Conservation (phyloP, 1,140 invertebrate species). For the Lucilia cuprina region DNA sequence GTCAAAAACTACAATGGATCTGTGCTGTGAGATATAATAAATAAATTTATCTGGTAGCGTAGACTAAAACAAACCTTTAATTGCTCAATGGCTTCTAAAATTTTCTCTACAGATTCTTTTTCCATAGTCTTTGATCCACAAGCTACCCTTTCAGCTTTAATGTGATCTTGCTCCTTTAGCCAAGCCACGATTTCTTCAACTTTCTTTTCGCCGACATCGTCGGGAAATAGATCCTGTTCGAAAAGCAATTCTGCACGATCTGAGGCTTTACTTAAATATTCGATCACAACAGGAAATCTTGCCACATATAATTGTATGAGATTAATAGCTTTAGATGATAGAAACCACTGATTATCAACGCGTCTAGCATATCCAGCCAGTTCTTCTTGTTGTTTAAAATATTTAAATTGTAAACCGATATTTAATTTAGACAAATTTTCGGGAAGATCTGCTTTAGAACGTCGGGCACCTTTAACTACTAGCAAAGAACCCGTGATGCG, state of each 20-base stretch:
- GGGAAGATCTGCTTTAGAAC: conserved; percentile 45
- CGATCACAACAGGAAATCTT: conserved; percentile 79
- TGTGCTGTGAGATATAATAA: too few relatives aligned
- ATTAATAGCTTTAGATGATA: conserved; percentile 76
- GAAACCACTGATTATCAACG: conserved; percentile 76
- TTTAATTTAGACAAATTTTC: conserved; percentile 73
- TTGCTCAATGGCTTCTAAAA: conserved; percentile 69
- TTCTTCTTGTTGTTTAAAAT: conserved; percentile 80
- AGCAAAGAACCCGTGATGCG: conserved; percentile 85
- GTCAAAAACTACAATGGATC: too few relatives aligned
- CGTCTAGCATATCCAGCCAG: conserved; percentile 84
- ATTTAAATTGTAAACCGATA: conserved; percentile 91
- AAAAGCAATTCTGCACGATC: conserved; percentile 68
- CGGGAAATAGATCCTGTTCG: conserved; percentile 72
- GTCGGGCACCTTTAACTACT: conserved; percentile 65
- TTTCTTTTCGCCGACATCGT: conserved; percentile 55
- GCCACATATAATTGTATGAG: conserved; percentile 72
- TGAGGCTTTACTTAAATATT: conserved; percentile 63
- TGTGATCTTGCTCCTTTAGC: conserved; percentile 74
- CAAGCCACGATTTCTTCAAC: conserved; percentile 72
- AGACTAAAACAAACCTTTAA: conserved; percentile 56
- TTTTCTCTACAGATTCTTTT: conserved; percentile 69
- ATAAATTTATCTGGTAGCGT: not conserved
- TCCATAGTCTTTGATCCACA: conserved; percentile 77
- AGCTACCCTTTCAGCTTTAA: conserved; percentile 66